Percentiles rank a stretch among this genome's conserved stretches.
phyloP scores from a whole-genome alignment of 1,140 invertebrate species.

The Drosophila ambigua region DNA sequence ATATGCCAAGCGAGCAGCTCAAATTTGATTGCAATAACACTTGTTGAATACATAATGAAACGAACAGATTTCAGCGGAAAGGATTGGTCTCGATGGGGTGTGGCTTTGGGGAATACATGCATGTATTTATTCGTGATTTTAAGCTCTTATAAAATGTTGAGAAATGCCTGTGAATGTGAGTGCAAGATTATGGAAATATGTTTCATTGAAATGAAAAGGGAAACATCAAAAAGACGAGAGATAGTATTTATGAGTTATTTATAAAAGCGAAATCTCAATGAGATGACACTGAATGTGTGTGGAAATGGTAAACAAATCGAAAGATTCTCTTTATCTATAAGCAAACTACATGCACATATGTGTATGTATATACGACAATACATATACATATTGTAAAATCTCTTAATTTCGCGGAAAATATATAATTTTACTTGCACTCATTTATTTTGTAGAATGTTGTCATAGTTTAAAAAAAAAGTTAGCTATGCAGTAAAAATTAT shows the following conservation, averaged over 20 bases:
- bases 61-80: conserved; percentile 13
- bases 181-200: too few species aligned
- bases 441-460: too few species aligned
- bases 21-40: conserved; percentile 19
- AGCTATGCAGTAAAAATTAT: too few species aligned
- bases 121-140: not conserved
- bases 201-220: too few species aligned
- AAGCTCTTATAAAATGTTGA: conserved; percentile 1
- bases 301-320: conserved; percentile 8
- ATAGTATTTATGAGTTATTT: not conserved
- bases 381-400: conserved; percentile 21
- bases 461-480: too few species aligned
- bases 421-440: too few species aligned
- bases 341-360: not conserved
- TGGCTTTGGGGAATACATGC: not conserved
- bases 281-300: conserved; percentile 4
- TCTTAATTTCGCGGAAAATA: too few species aligned
- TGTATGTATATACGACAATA: not conserved
- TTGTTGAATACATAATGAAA: conserved; percentile 23
- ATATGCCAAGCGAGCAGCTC: conserved; percentile 37
- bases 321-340: conserved; percentile 11
- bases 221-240: not conserved
- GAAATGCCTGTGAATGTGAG: too few species aligned
- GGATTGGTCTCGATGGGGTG: conserved; percentile 10
- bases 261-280: not conserved